Percentiles rank a stretch among this genome's conserved stretches.
Conservation (phyloP, 2,888 invertebrate genomes). For the Mycogona germanica region DNA sequence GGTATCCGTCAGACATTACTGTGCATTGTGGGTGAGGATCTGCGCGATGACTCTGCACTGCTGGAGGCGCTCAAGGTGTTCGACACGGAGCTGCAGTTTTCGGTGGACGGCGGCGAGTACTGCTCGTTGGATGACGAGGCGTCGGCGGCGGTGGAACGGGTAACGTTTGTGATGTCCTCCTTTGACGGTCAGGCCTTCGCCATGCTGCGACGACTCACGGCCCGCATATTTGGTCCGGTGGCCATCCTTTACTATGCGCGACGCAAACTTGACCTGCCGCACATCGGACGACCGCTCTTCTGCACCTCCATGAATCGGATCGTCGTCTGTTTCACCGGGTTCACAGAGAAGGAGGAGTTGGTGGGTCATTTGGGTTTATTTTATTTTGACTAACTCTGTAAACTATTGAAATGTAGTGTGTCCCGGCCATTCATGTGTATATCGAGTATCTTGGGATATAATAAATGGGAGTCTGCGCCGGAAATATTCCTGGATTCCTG, state of each 20-base stretch:
- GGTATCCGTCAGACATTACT: background rate
- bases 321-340: slow-evolving; percentile 84
- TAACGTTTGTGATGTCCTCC: slow-evolving; percentile 56
- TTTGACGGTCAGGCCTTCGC: slow-evolving; percentile 61
- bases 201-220: slow-evolving; percentile 40
- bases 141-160: slow-evolving; percentile 36
- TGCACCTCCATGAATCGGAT: slow-evolving; percentile 78
- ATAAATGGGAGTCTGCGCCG: no score
- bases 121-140: background rate
- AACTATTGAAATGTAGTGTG: background rate
- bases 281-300: slow-evolving; percentile 63
- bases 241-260: slow-evolving; percentile 31
- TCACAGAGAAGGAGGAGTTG: slow-evolving; percentile 77
- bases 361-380: slow-evolving; percentile 38
- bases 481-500: no score
- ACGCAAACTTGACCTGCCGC: slow-evolving; percentile 46
- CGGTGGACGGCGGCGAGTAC: background rate
- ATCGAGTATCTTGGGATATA: no score
- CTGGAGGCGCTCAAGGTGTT: background rate
- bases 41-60: slow-evolving; percentile 4
- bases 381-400: background rate
- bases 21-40: slow-evolving; percentile 6
- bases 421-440: no score
- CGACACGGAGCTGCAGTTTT: slow-evolving; percentile 2
- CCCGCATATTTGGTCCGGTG: slow-evolving; percentile 34